These are phyloP conservation scores for Gastrophryne carolinensis DNA, from an alignment of 2,797 vertebrate species.

Conservation along the genomic window DNA sequence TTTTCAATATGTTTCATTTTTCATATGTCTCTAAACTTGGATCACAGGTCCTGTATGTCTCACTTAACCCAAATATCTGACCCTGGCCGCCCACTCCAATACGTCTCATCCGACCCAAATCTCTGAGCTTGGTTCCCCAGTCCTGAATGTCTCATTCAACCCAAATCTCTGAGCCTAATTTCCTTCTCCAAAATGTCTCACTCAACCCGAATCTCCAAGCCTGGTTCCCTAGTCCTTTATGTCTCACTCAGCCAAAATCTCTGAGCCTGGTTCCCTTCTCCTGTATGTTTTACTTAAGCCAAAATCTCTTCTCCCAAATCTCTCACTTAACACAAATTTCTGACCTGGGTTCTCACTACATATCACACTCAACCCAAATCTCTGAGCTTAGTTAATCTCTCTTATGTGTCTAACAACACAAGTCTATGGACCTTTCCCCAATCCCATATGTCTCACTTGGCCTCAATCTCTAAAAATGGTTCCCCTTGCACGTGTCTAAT, in stretches of 20 bases:
- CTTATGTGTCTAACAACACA: no score
- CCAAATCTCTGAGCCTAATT: background rate
- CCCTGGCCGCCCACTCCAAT: no score
- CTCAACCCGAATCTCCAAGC: background rate
- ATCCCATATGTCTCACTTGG: background rate
- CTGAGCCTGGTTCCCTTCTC: background rate
- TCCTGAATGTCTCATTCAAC: background rate
- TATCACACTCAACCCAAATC: no score
- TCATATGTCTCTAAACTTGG: no score
- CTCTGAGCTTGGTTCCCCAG: background rate
- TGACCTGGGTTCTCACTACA: no score
- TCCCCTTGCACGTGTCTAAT: rapidly evolving
- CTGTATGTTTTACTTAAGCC: no score
- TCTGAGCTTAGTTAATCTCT: no score
- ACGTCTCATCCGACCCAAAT: background rate
- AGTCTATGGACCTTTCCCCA: background rate
- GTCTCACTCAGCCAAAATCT: background rate
- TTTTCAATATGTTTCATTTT: background rate
- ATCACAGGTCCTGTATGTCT: background rate
- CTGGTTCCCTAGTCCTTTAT: background rate
- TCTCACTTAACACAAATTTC: no score
- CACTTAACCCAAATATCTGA: background rate
- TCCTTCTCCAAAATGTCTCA: background rate
- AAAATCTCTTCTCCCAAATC: background rate
- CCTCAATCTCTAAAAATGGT: background rate